Evolutionary conservation across 2,888 invertebrate species (phyloP).

Genomic region (Hemaris fuciformis): DNA sequence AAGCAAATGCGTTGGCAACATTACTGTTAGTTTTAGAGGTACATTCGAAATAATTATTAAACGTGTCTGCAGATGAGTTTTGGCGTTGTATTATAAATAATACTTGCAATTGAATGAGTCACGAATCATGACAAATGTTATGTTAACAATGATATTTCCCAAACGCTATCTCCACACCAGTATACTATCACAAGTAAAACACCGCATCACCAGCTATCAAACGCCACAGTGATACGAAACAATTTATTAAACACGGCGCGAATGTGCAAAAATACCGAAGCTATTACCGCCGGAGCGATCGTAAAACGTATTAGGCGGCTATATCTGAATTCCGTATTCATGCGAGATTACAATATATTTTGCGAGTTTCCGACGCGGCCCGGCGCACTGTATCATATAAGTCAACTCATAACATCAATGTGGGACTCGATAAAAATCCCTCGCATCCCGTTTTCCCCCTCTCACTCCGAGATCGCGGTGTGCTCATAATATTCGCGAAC

Average conservation of each 20-base stretch:
- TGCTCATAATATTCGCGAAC: constrained; percentile 43
- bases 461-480: constrained; percentile 41
- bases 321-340: constrained; percentile 63
- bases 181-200: constrained; percentile 6
- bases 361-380: constrained; percentile 50
- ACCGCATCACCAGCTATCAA: constrained; percentile 5
- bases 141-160: neutral
- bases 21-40: neutral
- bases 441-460: constrained; percentile 40
- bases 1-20: neutral
- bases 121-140: neutral
- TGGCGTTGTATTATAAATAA: neutral
- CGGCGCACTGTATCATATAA: constrained; percentile 48
- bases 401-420: constrained; percentile 54
- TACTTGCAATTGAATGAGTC: neutral
- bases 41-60: neutral
- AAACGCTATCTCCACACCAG: neutral
- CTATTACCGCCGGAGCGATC: constrained; percentile 43
- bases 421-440: constrained; percentile 60
- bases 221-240: constrained; percentile 36
- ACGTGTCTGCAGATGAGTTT: neutral
- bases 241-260: constrained; percentile 39
- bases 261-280: constrained; percentile 41
- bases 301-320: constrained; percentile 49
- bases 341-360: constrained; percentile 67